Evolutionary conservation across 2,113 vertebrate species (phyloP).

Genomic region (Scatophagus argus): DNA sequence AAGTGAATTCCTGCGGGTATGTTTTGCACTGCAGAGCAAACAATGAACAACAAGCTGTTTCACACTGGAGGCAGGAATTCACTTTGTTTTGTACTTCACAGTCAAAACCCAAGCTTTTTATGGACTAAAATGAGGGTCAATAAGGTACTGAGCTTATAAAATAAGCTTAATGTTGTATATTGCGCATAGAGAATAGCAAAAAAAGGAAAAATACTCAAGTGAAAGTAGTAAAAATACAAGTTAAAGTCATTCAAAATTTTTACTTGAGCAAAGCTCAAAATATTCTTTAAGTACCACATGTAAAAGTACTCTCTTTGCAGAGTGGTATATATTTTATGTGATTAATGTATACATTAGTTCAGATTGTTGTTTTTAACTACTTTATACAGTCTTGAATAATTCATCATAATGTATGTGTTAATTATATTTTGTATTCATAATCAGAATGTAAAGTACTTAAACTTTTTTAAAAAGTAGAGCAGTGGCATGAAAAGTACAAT

Average conservation of each 20-base stretch:
- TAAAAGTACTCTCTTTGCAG: not conserved
- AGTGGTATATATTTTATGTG: too few species aligned
- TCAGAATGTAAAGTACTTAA: too few species aligned
- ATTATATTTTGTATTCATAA: too few species aligned
- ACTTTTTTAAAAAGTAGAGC: too few species aligned
- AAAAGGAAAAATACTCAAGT: not conserved
- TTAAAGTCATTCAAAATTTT: not conserved
- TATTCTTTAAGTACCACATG: not conserved
- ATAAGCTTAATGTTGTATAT: conserved; percentile 3
- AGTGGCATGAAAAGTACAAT: too few species aligned
- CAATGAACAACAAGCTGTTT: not conserved
- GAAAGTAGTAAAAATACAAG: not conserved
- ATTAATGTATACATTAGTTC: too few species aligned
- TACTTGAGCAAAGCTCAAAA: not conserved
- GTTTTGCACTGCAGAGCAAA: conserved; percentile 36
- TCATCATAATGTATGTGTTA: too few species aligned
- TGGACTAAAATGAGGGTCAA: conserved; percentile 20
- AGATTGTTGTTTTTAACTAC: too few species aligned
- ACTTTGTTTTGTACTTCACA: conserved; percentile 23
- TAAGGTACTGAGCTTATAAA: conserved; percentile 14
- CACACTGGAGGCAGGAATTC: conserved; percentile 16
- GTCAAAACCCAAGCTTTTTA: conserved; percentile 2
- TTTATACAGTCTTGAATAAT: too few species aligned
- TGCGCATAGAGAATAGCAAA: too few species aligned
- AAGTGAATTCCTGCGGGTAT: conserved; percentile 13